phyloP scores from a whole-genome alignment of 2,797 vertebrate genomes.

The Eulemur albifrons region DNA sequence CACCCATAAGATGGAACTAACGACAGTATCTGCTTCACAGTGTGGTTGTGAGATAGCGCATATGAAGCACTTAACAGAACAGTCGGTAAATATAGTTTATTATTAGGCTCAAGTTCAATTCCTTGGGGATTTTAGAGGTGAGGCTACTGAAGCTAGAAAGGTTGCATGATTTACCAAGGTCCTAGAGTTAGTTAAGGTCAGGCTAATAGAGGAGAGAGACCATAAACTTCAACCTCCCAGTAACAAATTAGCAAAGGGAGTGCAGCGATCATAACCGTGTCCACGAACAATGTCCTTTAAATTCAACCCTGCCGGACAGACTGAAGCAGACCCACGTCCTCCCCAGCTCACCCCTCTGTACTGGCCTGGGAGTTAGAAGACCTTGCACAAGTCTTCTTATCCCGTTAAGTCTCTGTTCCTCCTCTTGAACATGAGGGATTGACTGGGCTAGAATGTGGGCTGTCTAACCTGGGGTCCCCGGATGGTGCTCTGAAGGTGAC shows the following conservation, averaged over 20 bases:
- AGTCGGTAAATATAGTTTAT: background rate
- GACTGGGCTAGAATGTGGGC: background rate
- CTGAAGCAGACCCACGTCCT: background rate
- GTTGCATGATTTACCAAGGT: background rate
- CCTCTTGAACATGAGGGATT: background rate
- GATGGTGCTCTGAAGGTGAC: background rate
- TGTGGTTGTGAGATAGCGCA: background rate
- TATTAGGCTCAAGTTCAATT: background rate
- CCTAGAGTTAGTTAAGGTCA: background rate
- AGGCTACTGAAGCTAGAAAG: conserved; percentile 6
- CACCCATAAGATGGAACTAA: conserved; percentile 20
- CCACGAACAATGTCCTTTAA: background rate
- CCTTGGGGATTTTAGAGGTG: background rate
- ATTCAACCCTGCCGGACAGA: background rate
- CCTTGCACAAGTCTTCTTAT: background rate
- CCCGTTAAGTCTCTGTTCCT: background rate
- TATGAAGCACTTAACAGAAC: background rate
- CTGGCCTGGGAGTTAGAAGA: background rate
- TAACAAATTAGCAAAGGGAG: background rate
- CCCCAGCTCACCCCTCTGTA: background rate
- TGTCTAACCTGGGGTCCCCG: background rate
- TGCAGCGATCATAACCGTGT: background rate
- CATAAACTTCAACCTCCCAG: background rate
- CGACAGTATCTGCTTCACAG: background rate
- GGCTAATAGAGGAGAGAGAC: background rate